Conservation (phyloP, 2,888 invertebrate species). For the Dastarcus helophoroides region DNA sequence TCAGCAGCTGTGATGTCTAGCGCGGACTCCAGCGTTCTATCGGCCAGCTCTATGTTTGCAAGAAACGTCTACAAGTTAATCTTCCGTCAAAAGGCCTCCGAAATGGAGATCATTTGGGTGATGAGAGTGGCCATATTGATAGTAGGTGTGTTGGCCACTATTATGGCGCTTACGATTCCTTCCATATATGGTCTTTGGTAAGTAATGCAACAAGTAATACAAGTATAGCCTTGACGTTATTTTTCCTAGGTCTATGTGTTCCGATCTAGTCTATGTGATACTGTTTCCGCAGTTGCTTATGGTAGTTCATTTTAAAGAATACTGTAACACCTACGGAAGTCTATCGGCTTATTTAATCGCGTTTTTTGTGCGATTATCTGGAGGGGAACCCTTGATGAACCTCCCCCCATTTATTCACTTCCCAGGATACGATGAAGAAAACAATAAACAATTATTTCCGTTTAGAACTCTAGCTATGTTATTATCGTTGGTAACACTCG, state of each 20-base stretch:
- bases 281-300: constrained; percentile 95
- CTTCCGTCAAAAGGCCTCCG: constrained; percentile 91
- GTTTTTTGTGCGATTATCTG: constrained; percentile 68
- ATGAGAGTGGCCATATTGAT: constrained; percentile 88
- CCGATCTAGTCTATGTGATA: constrained; percentile 97
- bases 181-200: constrained; percentile 97
- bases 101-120: constrained; percentile 94
- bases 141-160: constrained; percentile 82
- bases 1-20: constrained; percentile 99
- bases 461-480: constrained; percentile 94
- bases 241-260: constrained; percentile 80
- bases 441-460: constrained; percentile 74
- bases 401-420: constrained; percentile 75
- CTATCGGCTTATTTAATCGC: constrained; percentile 80
- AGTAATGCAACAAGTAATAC: constrained; percentile 30
- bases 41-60: constrained; percentile 98
- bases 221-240: too few relatives aligned
- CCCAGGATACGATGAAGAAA: constrained; percentile 66
- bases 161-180: constrained; percentile 94
- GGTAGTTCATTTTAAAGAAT: constrained; percentile 90
- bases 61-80: constrained; percentile 96
- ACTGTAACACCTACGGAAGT: constrained; percentile 97
- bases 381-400: constrained; percentile 77
- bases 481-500: constrained; percentile 67
- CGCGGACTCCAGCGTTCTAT: constrained; percentile 95